Evolutionary conservation across 2,888 invertebrate genomes (phyloP).

Genomic region (Cosmia pyralina): DNA sequence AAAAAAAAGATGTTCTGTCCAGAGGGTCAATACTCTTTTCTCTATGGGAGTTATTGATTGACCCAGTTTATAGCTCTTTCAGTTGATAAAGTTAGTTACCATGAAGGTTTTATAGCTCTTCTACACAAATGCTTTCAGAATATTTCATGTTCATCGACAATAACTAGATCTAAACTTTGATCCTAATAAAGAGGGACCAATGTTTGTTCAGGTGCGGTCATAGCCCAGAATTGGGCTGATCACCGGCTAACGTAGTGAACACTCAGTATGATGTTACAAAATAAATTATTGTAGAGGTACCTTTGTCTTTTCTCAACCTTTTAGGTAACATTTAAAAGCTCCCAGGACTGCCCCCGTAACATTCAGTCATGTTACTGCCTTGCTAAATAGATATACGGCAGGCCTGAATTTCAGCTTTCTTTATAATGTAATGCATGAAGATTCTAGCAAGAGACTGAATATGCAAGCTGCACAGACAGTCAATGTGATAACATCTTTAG

Average conservation of each 20-base stretch:
- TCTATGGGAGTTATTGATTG: conserved; percentile 58
- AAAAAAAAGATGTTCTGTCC: neutral
- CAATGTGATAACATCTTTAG: too few species aligned
- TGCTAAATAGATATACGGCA: too few species aligned
- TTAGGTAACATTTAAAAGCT: neutral
- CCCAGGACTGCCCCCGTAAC: neutral
- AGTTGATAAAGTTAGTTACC: neutral
- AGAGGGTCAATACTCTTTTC: conserved; percentile 26
- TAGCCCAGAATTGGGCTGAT: neutral
- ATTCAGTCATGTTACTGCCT: neutral
- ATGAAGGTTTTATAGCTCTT: conserved; percentile 10
- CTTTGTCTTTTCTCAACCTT: neutral
- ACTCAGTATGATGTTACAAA: neutral
- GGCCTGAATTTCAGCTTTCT: too few species aligned
- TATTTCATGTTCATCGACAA: neutral
- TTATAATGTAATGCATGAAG: too few species aligned
- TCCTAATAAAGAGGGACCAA: neutral
- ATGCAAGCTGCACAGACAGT: too few species aligned
- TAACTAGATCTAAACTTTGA: neutral
- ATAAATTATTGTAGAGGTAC: neutral
- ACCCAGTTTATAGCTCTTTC: conserved; percentile 48
- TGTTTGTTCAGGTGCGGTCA: neutral
- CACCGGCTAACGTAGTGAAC: neutral
- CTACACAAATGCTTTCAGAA: neutral
- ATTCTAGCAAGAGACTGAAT: too few species aligned